Evolutionary conservation across 2,888 invertebrate genomes (phyloP), one percentile per base, ranked within the genome.

Genomic region (Congeria kusceri): DNA sequence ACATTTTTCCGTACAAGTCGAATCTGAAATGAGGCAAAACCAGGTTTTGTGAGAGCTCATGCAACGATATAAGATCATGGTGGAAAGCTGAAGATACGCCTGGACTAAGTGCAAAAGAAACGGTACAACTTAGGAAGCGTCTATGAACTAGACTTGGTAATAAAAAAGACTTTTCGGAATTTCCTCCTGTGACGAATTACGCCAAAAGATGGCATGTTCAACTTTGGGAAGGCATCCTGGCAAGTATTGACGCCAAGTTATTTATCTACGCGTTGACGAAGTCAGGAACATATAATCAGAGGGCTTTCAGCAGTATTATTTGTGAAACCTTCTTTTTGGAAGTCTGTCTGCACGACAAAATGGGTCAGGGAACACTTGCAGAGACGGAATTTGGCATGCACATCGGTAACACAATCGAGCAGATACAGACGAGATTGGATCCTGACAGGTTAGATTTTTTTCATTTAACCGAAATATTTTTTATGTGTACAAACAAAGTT

Each of bases 1-100:
- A 68, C 72, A 69, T 46, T 68, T 80, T 53, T 28, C 27, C 18
- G 53, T 63, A 49, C 3, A 25, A 29, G 75, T 76, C n/a, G 71
- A 69, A 68, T 18, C 58, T n/a, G 29, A 15, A 25, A 76, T 80
- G 71, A 39, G 67, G 61, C 18, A 23, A 32, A 72, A 68, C 5
- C 5, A 27, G 68, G 76, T 9, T 58, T 64, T 57, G 56, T 15
- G 68, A 75, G 11, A 70, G 63, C 28, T 23, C 71, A 9, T 80
- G 72, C 27, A 25, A 25, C 20, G 80, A 76, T 58, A 58, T 72
- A 0, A 44, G 68, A n/a, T 11, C 13, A 5, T 76, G 76, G 76
- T 80, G 76, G 72, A 11, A 58, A 29, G 44, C 74, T 44, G 78
- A 78, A 28, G 74, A 78, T 59, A 46, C n/a, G 11, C 61, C 70